Evolutionary conservation across 2,888 invertebrate genomes (phyloP).

Genomic region (Hoplodrina blanda): DNA sequence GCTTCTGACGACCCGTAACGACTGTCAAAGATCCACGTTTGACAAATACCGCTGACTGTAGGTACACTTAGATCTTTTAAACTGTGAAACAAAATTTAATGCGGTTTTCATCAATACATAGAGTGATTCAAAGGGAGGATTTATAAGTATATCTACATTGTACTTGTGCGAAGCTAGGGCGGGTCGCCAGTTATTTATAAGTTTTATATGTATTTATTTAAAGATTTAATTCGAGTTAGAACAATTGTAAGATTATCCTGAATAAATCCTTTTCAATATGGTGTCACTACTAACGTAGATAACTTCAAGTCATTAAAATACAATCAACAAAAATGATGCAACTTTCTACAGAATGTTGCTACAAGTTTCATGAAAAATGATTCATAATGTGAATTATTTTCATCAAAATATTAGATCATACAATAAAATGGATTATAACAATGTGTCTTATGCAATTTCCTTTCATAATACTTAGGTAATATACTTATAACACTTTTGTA

Average conservation of each 20-base stretch:
- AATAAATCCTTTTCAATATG: not conserved
- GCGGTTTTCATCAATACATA: too few relatives aligned
- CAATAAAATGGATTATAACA: not conserved
- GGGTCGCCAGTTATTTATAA: too few relatives aligned
- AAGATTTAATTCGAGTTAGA: too few relatives aligned
- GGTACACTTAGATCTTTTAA: too few relatives aligned
- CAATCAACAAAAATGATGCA: constrained; percentile 20
- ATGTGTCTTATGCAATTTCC: constrained; percentile 4
- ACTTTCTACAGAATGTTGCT: not conserved
- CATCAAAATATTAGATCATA: constrained; percentile 5
- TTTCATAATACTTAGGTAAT: not conserved
- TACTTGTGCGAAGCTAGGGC: too few relatives aligned
- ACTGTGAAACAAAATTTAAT: too few relatives aligned
- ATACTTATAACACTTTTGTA: not conserved
- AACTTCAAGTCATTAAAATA: constrained; percentile 3
- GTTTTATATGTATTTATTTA: too few relatives aligned
- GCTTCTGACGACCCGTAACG: too few relatives aligned
- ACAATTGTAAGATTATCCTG: not conserved
- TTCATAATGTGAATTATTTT: constrained; percentile 4
- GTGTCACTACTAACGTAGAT: not conserved
- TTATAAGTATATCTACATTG: too few relatives aligned
- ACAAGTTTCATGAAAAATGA: constrained; percentile 15
- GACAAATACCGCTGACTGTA: too few relatives aligned
- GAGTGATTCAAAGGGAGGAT: too few relatives aligned
- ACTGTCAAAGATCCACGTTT: too few relatives aligned